Evolutionary conservation across 1,140 invertebrate genomes (phyloP).

Genomic region (Spodoptera frugiperda): DNA sequence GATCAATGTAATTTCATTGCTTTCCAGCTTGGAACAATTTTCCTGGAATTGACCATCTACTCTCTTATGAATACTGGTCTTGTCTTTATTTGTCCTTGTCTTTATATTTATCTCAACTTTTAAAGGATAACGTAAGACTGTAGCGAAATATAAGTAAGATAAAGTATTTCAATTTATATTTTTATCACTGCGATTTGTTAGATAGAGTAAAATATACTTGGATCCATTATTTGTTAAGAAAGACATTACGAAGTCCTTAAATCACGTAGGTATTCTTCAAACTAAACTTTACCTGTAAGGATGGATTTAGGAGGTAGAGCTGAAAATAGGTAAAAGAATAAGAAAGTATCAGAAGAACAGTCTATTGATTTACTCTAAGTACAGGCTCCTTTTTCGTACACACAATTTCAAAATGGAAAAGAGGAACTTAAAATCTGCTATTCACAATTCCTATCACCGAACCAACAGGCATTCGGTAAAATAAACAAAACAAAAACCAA

Average conservation of each 20-base stretch:
- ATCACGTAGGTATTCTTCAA: not conserved
- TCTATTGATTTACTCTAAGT: too few species aligned
- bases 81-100: not conserved
- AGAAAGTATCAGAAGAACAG: too few species aligned
- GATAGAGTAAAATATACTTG: too few species aligned
- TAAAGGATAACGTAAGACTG: not conserved
- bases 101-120: not conserved
- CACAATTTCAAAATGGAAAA: not conserved
- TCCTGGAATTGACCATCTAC: slow-evolving; percentile 19
- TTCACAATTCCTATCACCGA: not conserved
- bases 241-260: not conserved
- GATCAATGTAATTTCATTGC: slow-evolving; percentile 54
- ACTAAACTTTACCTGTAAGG: not conserved
- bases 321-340: too few species aligned
- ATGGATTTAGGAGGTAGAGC: too few species aligned
- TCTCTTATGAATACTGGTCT: slow-evolving; percentile 7
- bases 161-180: slow-evolving; percentile 1
- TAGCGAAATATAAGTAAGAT: not conserved
- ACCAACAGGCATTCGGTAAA: not conserved
- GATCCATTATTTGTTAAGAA: not conserved
- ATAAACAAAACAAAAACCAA: slow-evolving; percentile 7
- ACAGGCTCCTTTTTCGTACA: too few species aligned
- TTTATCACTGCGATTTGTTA: too few species aligned
- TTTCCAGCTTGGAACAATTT: slow-evolving; percentile 53
- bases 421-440: not conserved